phyloP scores from a whole-genome alignment of 2,113 vertebrate species.

The Semnopithecus entellus region DNA sequence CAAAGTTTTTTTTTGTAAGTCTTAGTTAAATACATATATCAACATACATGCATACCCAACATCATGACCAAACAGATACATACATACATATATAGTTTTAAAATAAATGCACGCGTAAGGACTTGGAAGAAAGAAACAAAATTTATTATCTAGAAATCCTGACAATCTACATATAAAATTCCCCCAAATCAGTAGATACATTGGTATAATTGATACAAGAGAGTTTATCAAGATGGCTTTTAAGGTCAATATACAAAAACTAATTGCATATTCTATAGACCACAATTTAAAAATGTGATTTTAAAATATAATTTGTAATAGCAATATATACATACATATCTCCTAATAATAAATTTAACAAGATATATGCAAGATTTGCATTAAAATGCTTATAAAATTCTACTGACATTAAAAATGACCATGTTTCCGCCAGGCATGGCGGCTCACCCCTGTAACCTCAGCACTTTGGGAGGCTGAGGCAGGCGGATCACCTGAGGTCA shows the following conservation, averaged over 20 bases:
- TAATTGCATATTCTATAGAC: background rate
- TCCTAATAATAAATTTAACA: background rate
- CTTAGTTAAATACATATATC: background rate
- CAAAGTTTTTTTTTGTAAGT: background rate
- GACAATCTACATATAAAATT: background rate
- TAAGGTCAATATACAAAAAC: background rate
- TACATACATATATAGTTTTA: background rate
- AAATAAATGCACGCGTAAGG: background rate
- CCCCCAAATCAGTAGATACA: background rate
- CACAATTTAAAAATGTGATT: background rate
- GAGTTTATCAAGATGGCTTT: background rate
- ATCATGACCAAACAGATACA: background rate
- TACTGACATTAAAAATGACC: background rate
- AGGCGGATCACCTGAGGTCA: no score
- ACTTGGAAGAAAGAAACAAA: background rate
- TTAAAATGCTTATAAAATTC: background rate
- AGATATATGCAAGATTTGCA: background rate
- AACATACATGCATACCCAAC: background rate
- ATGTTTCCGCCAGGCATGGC: accelerated
- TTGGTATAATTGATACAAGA: background rate
- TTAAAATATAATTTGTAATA: background rate
- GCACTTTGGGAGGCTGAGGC: no score
- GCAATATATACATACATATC: background rate
- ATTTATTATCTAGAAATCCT: background rate
- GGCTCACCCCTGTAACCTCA: no score